Conservation (phyloP, 2,797 vertebrate species). For the Varecia variegata region DNA sequence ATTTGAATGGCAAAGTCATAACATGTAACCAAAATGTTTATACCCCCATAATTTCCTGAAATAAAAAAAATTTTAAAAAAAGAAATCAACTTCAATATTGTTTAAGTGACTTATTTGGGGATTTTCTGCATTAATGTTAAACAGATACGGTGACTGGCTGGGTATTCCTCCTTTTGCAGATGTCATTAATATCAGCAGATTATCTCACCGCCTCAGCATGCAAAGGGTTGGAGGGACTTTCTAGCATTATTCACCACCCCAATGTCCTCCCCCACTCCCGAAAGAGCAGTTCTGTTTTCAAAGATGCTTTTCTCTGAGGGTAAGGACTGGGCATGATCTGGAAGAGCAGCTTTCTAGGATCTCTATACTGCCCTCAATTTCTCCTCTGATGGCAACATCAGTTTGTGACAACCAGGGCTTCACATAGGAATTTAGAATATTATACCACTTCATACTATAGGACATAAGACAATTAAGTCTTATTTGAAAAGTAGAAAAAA, state of each 20-base stretch:
- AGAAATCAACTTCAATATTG: background rate
- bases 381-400: no score
- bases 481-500: background rate
- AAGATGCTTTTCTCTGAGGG: background rate
- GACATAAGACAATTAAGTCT: background rate
- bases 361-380: background rate
- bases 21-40: no score
- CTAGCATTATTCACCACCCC: background rate
- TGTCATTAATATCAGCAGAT: background rate
- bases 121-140: background rate
- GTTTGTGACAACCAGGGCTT: background rate
- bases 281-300: background rate
- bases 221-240: background rate
- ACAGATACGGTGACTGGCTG: background rate
- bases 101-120: background rate
- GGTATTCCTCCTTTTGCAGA: background rate
- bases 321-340: background rate
- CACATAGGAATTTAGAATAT: background rate
- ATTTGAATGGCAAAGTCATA: background rate
- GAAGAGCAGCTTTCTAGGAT: background rate
- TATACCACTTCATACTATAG: background rate
- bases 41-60: no score
- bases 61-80: no score
- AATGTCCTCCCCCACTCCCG: background rate
- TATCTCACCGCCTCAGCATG: accelerated